Evolutionary conservation across 2,113 vertebrate species (phyloP).

Genomic region (Cyanocitta stelleri): DNA sequence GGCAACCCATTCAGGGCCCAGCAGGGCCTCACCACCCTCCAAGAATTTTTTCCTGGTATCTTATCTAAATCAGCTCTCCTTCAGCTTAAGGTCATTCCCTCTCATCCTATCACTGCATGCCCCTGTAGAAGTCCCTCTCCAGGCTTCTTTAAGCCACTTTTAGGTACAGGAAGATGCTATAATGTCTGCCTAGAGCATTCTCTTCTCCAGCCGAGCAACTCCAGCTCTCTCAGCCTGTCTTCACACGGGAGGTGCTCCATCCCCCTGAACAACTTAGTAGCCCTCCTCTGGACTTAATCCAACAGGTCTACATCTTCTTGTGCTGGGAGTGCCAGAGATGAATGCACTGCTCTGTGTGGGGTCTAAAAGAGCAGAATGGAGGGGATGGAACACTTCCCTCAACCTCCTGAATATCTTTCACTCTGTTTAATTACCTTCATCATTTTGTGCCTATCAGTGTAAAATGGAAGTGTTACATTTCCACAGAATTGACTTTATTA

Average conservation of each 20-base stretch:
- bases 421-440: not conserved
- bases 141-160: not conserved
- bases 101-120: not conserved
- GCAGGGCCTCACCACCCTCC: not conserved
- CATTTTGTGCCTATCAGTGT: not conserved
- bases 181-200: not conserved
- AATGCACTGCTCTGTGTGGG: not conserved
- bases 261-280: not conserved
- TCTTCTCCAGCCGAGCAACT: not conserved
- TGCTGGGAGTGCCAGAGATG: too few species aligned
- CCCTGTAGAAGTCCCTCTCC: not conserved
- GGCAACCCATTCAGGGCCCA: not conserved
- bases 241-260: not conserved
- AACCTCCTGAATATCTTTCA: not conserved
- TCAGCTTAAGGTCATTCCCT: not conserved
- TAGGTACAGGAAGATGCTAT: not conserved
- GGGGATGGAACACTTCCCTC: not conserved
- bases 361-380: not conserved
- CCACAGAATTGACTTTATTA: not conserved
- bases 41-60: not conserved
- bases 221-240: not conserved
- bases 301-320: not conserved
- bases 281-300: not conserved
- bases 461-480: not conserved
- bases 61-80: not conserved